phyloP scores from a whole-genome alignment of 2,797 vertebrate species.

The Triplophysa bombifrons region DNA sequence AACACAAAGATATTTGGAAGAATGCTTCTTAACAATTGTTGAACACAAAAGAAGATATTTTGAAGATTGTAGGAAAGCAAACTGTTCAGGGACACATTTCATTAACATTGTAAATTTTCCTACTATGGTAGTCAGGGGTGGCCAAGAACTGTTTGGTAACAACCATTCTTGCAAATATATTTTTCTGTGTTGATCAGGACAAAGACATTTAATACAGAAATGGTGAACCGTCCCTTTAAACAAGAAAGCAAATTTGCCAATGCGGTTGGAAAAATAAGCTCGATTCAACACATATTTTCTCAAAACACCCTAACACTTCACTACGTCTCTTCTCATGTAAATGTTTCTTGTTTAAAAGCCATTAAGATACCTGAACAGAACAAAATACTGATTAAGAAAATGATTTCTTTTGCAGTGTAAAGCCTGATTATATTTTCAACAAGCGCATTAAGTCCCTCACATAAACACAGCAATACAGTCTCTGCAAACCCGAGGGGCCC shows the following conservation, averaged over 20 bases:
- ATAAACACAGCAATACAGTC: constrained; percentile 69
- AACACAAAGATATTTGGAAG: no score
- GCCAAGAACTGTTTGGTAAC: no score
- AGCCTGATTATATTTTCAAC: neutral
- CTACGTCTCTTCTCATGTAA: neutral
- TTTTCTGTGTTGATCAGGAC: no score
- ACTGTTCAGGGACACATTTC: no score
- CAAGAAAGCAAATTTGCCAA: neutral
- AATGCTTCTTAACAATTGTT: no score
- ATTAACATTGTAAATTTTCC: no score
- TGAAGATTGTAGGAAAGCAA: no score
- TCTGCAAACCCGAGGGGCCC: constrained; percentile 66
- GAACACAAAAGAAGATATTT: no score
- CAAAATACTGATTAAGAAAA: neutral
- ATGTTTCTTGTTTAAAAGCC: neutral
- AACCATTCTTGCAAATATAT: no score
- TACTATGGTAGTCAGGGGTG: no score
- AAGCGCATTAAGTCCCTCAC: neutral
- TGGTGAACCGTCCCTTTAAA: no score
- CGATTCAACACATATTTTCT: neutral
- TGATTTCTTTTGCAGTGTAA: neutral
- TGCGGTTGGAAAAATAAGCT: neutral
- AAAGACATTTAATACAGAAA: no score
- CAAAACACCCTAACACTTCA: neutral
- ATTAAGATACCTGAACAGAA: constrained; percentile 29